Conservation (phyloP, 2,888 invertebrate species). For the Entomobrya proxima region DNA sequence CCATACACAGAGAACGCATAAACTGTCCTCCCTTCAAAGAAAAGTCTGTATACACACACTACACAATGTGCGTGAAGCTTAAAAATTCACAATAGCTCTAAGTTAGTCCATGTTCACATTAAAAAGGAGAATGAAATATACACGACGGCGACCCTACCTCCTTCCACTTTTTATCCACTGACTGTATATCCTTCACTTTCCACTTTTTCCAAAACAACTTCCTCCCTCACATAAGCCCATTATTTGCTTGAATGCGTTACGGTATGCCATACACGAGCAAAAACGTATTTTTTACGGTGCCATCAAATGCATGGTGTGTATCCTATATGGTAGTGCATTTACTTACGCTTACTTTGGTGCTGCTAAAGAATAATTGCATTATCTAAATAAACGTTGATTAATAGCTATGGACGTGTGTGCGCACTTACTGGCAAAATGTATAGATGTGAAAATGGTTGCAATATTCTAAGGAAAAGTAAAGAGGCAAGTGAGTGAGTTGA, state of each 20-base stretch:
- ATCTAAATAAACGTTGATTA: conserved; percentile 70
- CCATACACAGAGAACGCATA: not conserved
- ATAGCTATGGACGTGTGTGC: conserved; percentile 66
- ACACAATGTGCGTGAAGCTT: not conserved
- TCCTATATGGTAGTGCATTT: conserved; percentile 13
- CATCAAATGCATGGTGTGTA: not conserved
- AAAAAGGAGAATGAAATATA: conserved; percentile 32
- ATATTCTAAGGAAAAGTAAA: not conserved
- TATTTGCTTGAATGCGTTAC: conserved; percentile 45
- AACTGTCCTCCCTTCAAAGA: not conserved
- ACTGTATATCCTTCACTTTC: conserved; percentile 38
- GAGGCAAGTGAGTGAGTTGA: not conserved
- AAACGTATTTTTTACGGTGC: not conserved
- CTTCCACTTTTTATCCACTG: conserved; percentile 53
- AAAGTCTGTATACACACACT: not conserved
- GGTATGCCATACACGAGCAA: not conserved
- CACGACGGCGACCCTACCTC: conserved; percentile 30
- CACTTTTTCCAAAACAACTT: conserved; percentile 28
- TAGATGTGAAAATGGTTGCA: not conserved
- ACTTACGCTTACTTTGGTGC: conserved; percentile 49
- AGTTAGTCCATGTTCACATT: not conserved
- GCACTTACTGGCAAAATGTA: not conserved
- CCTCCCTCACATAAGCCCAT: conserved; percentile 48
- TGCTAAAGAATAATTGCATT: conserved; percentile 65
- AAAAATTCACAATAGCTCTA: conserved; percentile 26